These are phyloP conservation scores for Serinus canaria DNA, from an alignment of 2,113 vertebrate species.

Conservation along the genomic window DNA sequence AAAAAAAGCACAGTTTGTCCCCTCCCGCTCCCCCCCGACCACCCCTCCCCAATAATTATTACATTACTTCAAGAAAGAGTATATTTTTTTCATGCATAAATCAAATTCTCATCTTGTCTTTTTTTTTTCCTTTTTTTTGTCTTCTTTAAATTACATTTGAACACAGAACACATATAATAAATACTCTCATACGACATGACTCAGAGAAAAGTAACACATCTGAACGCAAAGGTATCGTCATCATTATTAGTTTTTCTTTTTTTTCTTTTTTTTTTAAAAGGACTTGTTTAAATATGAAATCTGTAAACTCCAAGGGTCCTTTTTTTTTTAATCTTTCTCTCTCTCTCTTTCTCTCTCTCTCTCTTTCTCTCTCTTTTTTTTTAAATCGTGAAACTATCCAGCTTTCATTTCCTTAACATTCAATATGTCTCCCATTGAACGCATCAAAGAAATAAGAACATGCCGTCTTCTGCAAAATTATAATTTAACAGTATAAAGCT, in stretches of 20 bases:
- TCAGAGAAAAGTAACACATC: conserved; percentile 71
- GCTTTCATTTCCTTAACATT: conserved; percentile 82
- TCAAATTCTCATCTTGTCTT: conserved; percentile 71
- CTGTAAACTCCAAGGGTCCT: conserved; percentile 75
- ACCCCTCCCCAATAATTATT: conserved; percentile 67
- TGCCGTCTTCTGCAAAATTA: conserved; percentile 88
- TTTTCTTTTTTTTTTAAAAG: conserved; percentile 65
- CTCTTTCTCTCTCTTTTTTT: neutral
- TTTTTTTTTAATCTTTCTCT: conserved; percentile 40
- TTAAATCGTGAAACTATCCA: conserved; percentile 47
- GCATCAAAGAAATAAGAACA: conserved; percentile 82
- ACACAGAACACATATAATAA: conserved; percentile 93
- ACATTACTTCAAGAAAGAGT: conserved; percentile 75
- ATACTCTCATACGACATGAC: conserved; percentile 79
- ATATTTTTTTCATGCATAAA: conserved; percentile 77
- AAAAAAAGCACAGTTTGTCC: conserved; percentile 49
- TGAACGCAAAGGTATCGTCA: conserved; percentile 64
- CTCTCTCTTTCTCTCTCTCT: neutral
- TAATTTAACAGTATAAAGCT: conserved; percentile 99
- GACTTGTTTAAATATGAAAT: conserved; percentile 74
- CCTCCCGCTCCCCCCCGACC: conserved; percentile 32
- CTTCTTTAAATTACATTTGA: conserved; percentile 91
- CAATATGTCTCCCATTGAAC: conserved; percentile 90
- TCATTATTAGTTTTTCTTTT: conserved; percentile 25
- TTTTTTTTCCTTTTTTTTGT: conserved; percentile 57